Evolutionary conservation across 2,888 invertebrate species (phyloP), one percentile per base, ranked within the genome.

Genomic region (Xanthia icteritia): DNA sequence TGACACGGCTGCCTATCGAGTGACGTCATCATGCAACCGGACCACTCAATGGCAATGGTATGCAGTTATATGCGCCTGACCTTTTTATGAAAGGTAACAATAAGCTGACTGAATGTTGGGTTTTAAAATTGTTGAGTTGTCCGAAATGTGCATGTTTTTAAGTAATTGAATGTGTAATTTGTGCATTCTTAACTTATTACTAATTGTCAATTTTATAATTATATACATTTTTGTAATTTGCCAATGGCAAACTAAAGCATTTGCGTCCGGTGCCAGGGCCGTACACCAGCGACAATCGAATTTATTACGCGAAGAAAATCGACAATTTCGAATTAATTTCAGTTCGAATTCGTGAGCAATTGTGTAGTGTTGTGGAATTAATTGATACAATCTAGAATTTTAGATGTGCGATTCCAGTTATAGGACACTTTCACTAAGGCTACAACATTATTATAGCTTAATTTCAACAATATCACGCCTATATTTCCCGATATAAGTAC

Each of bases 11-110:
- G 95, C 94, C 93, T 92, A 92, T 92, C 90, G 83, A 90, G 82
- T 96, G 96, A 96, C 96, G 96, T 96, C 95, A 96, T 85, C 89
- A 77, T 81, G 88, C 86, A 86, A 88, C 88, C 91, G 90, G 92
- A 93, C 92, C 92, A 94, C 93, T 92, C 92, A 91, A 90, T 92
- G 92, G 90, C 92, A 88, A 91, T 92, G 92, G 92, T 89, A 91
- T 90, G 85, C 89, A 85, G 87, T 86, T 86, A 86, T 86, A 88
- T 81, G 88, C 61, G 86, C 81, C 74, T 85, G 89, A 84, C 89
- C 83, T 88, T 90, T 60, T 84, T 80, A 72, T 70, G 76, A 76
- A 85, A 83, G 81, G 84, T 82, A 89, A 87, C 82, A 88, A 86
- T 83, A 80, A 73, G 42, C 70, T 63, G 58, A 78, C 58, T 68